phyloP scores from a whole-genome alignment of 1,140 invertebrate species.

The Melitaea cinxia region DNA sequence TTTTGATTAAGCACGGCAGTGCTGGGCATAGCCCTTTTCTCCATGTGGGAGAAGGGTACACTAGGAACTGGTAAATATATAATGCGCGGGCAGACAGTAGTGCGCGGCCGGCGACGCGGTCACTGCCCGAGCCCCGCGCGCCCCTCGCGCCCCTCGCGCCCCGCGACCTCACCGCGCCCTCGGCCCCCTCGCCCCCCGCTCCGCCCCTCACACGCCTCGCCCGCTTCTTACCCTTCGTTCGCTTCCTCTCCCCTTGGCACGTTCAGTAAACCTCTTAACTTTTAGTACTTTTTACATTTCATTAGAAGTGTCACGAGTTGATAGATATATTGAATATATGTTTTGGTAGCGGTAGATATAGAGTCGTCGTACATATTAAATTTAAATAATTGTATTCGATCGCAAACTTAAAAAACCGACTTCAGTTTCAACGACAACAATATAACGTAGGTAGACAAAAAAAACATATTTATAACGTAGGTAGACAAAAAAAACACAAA shows the following conservation, averaged over 20 bases:
- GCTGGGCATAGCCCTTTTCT: no score
- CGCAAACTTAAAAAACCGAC: no score
- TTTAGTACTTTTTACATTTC: background rate
- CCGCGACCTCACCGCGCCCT: background rate
- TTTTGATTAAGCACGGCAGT: no score
- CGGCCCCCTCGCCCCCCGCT: background rate
- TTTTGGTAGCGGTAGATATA: no score
- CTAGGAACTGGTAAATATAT: slow-evolving; percentile 18
- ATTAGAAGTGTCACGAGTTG: background rate
- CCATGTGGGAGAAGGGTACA: no score
- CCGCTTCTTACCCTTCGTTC: slow-evolving; percentile 2
- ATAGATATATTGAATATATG: no score
- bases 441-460: no score
- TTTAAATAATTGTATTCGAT: no score
- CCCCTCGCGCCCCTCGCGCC: background rate
- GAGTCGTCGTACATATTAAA: no score
- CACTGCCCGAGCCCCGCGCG: background rate
- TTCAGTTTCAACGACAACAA: no score
- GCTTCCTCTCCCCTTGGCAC: background rate
- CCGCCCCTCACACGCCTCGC: background rate
- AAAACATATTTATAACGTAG: no score
- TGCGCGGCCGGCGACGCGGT: slow-evolving; percentile 29
- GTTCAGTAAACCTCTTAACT: background rate
- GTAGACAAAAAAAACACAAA: no score
- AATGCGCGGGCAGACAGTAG: slow-evolving; percentile 64